Evolutionary conservation across 2,888 invertebrate genomes (phyloP), one percentile per base, ranked within the genome.

Genomic region (Argyra leucocephala): DNA sequence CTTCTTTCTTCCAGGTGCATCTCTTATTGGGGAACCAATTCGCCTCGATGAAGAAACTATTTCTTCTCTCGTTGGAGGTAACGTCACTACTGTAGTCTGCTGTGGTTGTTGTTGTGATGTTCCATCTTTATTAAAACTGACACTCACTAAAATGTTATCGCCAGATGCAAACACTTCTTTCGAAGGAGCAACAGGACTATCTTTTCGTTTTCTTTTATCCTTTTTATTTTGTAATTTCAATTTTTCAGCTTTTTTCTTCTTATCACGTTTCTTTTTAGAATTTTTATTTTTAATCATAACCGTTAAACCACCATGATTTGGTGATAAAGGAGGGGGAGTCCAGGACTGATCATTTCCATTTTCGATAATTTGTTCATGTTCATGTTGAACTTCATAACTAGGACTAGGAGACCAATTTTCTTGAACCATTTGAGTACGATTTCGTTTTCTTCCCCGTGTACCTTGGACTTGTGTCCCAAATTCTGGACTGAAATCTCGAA

Each of bases 141-240:
- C 92, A 80, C 93, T 93, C 15, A 95, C 93, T 69, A 95, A 84
- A 73, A 95, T 94, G 76, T 93, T 94, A 79, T 94, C 92, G 3
- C 94, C 94, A 15, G 93, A 93, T 0, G 94, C 92, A 76, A 93
- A 94, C 3, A 95, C 92, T 80, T 93, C 93, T 77, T 94, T 94
- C 2, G 90, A 89, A 1, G 91, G 90, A 64, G 83, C 84, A 61
- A 78, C 73, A 71, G 74, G 68, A 65, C 72, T 68, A 76, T 84
- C 75, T 65, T 76, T 74, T 69, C 76, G 74, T 15, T 77, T 77
- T 9, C 78, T 75, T 2, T 78, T 76, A 63, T 76, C 75, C 66
- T 77, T 80, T 48, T 77, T 78, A 24, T 69, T 69, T 1, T 71
- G 72, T 18, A 74, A 84, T 81, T 74, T 85, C 83, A 3, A 22